phyloP scores from a whole-genome alignment of 2,113 vertebrate genomes.

The Rutilus rutilus region DNA sequence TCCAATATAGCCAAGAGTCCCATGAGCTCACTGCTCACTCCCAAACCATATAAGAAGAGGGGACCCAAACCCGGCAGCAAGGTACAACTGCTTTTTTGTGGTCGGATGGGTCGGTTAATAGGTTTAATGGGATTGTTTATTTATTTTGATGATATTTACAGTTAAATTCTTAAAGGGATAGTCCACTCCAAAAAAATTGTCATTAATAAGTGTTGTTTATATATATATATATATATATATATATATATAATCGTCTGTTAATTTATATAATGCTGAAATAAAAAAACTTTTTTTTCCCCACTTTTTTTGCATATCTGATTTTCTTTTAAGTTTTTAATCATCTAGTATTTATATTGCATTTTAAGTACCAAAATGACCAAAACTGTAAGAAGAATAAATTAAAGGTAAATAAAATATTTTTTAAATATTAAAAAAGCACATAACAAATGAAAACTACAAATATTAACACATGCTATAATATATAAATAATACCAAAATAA shows the following conservation, averaged over 20 bases:
- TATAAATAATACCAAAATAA: not conserved
- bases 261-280: not conserved
- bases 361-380: not conserved
- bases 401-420: not conserved
- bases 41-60: conserved; percentile 85
- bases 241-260: not conserved
- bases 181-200: not conserved
- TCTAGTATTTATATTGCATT: too few species aligned
- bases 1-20: conserved; percentile 69
- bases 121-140: not conserved
- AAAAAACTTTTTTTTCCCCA: not conserved
- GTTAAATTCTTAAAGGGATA: not conserved
- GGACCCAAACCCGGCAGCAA: conserved; percentile 87
- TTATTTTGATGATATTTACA: not conserved
- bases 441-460: not conserved
- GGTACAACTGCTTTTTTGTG: conserved; percentile 69
- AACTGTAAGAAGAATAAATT: not conserved
- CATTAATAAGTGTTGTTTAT: not conserved
- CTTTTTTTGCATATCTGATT: too few species aligned
- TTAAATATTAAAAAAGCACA: not conserved
- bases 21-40: conserved; percentile 73
- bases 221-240: too few species aligned
- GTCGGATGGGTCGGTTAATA: not conserved
- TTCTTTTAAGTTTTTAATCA: too few species aligned
- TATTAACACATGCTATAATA: not conserved